These are phyloP conservation scores for Oostethus manadensis DNA, from an alignment of 2,113 vertebrate genomes.

Conservation along the genomic window DNA sequence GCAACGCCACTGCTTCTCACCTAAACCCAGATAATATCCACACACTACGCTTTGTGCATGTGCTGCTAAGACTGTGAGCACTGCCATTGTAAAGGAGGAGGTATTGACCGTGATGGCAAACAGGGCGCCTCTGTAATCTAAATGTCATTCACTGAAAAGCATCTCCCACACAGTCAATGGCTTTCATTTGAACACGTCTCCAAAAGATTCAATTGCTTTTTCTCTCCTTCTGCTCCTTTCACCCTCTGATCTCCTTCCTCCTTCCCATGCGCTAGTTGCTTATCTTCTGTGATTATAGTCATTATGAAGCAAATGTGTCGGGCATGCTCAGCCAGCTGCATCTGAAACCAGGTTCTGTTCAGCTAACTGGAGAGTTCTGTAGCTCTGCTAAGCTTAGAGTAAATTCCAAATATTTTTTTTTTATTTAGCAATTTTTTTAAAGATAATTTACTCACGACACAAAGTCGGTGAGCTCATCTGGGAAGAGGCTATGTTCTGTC, in stretches of 20 bases:
- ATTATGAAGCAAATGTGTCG: constrained; percentile 65
- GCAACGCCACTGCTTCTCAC: constrained; percentile 17
- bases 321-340: constrained; percentile 56
- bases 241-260: constrained; percentile 54
- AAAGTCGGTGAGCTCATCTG: background rate
- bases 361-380: constrained; percentile 18
- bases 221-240: constrained; percentile 60
- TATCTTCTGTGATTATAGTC: constrained; percentile 71
- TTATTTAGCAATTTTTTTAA: background rate
- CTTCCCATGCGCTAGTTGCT: constrained; percentile 66
- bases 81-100: constrained; percentile 66
- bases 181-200: constrained; percentile 68
- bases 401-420: background rate
- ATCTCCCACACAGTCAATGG: constrained; percentile 65
- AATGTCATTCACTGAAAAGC: constrained; percentile 73
- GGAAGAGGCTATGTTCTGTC: constrained; percentile 24
- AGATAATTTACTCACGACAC: too few species aligned
- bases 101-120: constrained; percentile 68
- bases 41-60: constrained; percentile 20
- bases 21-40: constrained; percentile 32
- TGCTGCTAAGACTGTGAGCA: constrained; percentile 44
- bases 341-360: constrained; percentile 49
- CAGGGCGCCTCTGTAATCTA: constrained; percentile 71
- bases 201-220: constrained; percentile 74
- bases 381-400: background rate